Conservation (phyloP, 2,113 vertebrate species). For the Syrrhaptes paradoxus region DNA sequence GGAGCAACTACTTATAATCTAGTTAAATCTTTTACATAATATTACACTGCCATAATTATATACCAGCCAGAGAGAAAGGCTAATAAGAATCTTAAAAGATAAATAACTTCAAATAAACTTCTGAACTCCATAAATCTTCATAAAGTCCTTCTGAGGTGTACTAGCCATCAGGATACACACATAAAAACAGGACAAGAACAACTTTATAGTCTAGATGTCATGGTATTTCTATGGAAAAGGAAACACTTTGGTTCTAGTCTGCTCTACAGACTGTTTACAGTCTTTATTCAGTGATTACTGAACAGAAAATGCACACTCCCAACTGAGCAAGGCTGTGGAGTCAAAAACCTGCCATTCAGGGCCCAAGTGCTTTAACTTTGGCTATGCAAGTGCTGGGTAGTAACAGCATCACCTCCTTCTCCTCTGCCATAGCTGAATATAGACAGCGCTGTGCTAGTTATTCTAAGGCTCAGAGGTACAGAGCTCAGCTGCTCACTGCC, state of each 20-base stretch:
- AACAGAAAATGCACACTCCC: not conserved
- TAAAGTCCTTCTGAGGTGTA: not conserved
- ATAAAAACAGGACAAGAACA: not conserved
- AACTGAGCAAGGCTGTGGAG: not conserved
- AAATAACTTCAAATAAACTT: not conserved
- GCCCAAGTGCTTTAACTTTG: not conserved
- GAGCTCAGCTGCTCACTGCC: constrained; percentile 45
- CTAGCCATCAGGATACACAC: not conserved
- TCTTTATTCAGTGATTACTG: not conserved
- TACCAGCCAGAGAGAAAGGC: not conserved
- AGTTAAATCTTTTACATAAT: not conserved
- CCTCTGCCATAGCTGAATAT: not conserved
- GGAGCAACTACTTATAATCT: not conserved
- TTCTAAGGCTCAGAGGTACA: constrained; percentile 4
- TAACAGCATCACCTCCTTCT: not conserved
- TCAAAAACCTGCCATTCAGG: not conserved
- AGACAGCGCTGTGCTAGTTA: constrained; percentile 6
- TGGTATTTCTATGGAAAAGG: not conserved
- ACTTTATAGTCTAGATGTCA: not conserved
- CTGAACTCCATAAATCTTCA: not conserved
- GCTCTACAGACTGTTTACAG: not conserved
- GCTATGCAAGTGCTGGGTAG: not conserved
- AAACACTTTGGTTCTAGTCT: not conserved
- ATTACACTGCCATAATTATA: not conserved
- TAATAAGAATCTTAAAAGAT: not conserved